These are phyloP conservation scores for Artemia sinica DNA, from an alignment of 2,888 invertebrate genomes.

Conservation along the genomic window DNA sequence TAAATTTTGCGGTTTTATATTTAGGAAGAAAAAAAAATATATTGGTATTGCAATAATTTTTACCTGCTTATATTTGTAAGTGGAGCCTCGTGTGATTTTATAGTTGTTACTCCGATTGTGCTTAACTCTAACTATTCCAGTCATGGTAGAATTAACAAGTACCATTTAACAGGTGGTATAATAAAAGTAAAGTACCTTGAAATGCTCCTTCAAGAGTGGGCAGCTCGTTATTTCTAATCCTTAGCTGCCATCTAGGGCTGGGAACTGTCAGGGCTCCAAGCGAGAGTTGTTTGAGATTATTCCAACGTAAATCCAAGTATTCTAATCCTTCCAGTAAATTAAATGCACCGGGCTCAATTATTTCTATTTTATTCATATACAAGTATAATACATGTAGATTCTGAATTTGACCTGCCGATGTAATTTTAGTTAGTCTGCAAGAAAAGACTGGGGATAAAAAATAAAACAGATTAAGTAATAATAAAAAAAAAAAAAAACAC, in stretches of 20 bases:
- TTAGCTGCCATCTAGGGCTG: conserved; percentile 20
- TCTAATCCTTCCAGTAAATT: conserved; percentile 15
- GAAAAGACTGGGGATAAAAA: not conserved
- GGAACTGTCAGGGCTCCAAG: conserved; percentile 15
- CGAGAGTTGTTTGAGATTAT: conserved; percentile 17
- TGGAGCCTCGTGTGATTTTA: too few species aligned
- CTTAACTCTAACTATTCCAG: too few species aligned
- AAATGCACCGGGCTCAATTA: conserved; percentile 20
- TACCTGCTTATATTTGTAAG: not conserved
- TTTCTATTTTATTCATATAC: conserved; percentile 22
- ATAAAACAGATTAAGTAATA: too few species aligned
- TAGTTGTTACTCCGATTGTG: too few species aligned
- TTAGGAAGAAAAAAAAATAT: not conserved
- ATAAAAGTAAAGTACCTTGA: conserved; percentile 16
- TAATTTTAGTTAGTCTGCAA: conserved; percentile 18
- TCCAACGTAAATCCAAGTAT: conserved; percentile 22
- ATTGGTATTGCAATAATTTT: not conserved
- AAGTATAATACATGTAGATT: conserved; percentile 20
- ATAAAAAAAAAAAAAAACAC: too few species aligned
- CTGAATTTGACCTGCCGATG: conserved; percentile 16
- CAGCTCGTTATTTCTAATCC: conserved; percentile 19
- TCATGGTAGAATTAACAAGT: too few species aligned
- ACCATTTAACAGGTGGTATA: too few species aligned
- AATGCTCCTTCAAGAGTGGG: conserved; percentile 19
- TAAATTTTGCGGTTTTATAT: too few species aligned